Base-by-base conservation (phyloP, 2,113 vertebrate species). In the Poeciliopsis retropinna region DNA sequence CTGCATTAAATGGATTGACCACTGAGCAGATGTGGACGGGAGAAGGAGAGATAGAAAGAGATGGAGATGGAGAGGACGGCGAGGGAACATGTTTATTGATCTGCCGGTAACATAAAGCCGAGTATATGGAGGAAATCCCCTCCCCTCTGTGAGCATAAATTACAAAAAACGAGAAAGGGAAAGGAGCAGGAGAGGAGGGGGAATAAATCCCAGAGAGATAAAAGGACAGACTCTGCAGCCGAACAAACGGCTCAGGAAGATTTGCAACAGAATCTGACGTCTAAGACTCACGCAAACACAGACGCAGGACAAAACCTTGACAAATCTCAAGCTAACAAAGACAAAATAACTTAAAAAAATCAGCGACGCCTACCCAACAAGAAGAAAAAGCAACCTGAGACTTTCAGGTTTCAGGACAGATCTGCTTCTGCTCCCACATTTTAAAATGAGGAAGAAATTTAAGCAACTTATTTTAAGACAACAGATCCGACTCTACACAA, bases 1-100 rank as follows among this genome's bases (percentile, higher is more conserved):
- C 95, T 96, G 96, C 96, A 97, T 97, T 97, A 97, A 95, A 96
- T 95, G 95, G 96, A 97, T 95, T 96, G 96, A 95, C 94, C 94
- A 96, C 93, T 93, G 94, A 95, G 94, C 95, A 94, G 95, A 90
- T 87, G 90, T 88, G 84, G 95, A 95, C 29, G 54, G 74, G 78
- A 68, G 51, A 67, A 64, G 65, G 69, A 70, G 73, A 80, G 32
- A 10, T 71, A 9, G 63, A 74, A 57, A 57, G 51, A 82, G 75
- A 76, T 66, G 41, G 78, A 65, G 75, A 83, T 60, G 65, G 76
- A 79, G 72, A 78, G 62, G 79, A 75, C 73, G 76, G 77, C 75
- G 66, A 77, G 70, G 91, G 94, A 95, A 95, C 93, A 94, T 95
- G 92, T 95, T 95, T 95, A 96, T 87, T 96, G 95, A 96, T 95